Percentiles rank a stretch among this genome's conserved stretches.
These are phyloP conservation scores for Petroica traversi DNA, from an alignment of 2,113 vertebrate species.

Conservation along the genomic window DNA sequence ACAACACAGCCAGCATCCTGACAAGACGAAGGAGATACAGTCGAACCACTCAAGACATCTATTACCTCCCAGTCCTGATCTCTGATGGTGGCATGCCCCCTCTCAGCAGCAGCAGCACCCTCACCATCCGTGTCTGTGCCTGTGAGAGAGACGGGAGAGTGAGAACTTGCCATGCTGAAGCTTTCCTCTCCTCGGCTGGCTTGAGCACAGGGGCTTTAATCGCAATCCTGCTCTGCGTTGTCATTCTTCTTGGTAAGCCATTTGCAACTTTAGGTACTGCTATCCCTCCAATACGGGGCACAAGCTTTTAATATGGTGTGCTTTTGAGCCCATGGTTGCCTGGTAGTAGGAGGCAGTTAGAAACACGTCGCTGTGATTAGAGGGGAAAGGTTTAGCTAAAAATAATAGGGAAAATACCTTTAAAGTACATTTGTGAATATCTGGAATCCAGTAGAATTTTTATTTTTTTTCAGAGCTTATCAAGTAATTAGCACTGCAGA, in stretches of 20 bases:
- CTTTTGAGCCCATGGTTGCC: not conserved
- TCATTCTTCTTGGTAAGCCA: constrained; percentile 93
- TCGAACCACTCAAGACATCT: constrained; percentile 84
- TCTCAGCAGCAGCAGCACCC: constrained; percentile 91
- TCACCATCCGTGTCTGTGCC: constrained; percentile 90
- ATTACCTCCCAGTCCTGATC: constrained; percentile 89
- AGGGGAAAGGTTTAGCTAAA: constrained; percentile 14
- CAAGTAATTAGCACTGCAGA: not conserved
- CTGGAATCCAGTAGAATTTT: not conserved
- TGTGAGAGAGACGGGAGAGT: constrained; percentile 85
- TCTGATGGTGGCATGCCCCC: constrained; percentile 90
- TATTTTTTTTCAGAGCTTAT: not conserved
- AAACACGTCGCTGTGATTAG: not conserved
- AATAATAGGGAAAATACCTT: not conserved
- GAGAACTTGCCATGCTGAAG: constrained; percentile 87
- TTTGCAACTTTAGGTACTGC: not conserved
- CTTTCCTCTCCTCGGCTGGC: constrained; percentile 92
- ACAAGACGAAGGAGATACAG: constrained; percentile 83
- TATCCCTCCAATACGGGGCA: not conserved
- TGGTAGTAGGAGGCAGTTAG: not conserved
- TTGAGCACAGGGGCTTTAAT: constrained; percentile 96
- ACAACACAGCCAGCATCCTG: constrained; percentile 87
- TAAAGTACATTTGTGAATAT: not conserved
- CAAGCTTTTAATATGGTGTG: not conserved
- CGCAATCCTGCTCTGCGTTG: constrained; percentile 93